Conservation (phyloP, 92 coral and sea anemone genomes). For the Pocillopora grandis region DNA sequence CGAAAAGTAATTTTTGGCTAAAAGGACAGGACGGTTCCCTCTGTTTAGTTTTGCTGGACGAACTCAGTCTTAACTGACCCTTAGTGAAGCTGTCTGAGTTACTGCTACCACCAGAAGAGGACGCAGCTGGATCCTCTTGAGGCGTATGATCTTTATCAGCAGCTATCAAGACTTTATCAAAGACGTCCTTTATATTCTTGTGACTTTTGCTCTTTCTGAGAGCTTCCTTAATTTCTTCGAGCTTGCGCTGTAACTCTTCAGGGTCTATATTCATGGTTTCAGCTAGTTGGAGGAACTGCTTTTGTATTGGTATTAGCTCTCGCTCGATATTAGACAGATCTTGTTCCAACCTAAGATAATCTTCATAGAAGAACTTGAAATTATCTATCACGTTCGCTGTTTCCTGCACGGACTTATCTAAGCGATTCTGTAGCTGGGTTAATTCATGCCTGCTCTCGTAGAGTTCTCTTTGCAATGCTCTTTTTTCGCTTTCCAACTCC, state of each 20-base stretch:
- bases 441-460: slow-evolving; percentile 6
- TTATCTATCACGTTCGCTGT: slow-evolving; percentile 13
- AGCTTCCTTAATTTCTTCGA: slow-evolving; percentile 10
- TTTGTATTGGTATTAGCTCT: neutral
- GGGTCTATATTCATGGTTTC: slow-evolving; percentile 24
- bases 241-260: slow-evolving; percentile 23
- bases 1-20: slow-evolving; percentile 29
- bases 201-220: neutral
- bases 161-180: neutral
- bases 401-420: slow-evolving; percentile 18
- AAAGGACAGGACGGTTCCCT: slow-evolving; percentile 34
- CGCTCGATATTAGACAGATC: slow-evolving; percentile 2
- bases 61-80: slow-evolving; percentile 1
- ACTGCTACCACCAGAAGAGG: neutral
- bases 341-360: slow-evolving; percentile 15
- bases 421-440: slow-evolving; percentile 5
- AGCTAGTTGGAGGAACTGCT: slow-evolving; percentile 25
- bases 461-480: neutral
- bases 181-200: neutral
- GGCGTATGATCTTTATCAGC: slow-evolving; percentile 9
- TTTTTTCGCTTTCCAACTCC: slow-evolving; percentile 1
- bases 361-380: slow-evolving; percentile 30
- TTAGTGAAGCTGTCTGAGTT: slow-evolving; percentile 11
- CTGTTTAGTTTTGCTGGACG: slow-evolving; percentile 1
- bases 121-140: neutral